phyloP scores from a whole-genome alignment of 2,113 vertebrate species.

The Heliornis fulica region DNA sequence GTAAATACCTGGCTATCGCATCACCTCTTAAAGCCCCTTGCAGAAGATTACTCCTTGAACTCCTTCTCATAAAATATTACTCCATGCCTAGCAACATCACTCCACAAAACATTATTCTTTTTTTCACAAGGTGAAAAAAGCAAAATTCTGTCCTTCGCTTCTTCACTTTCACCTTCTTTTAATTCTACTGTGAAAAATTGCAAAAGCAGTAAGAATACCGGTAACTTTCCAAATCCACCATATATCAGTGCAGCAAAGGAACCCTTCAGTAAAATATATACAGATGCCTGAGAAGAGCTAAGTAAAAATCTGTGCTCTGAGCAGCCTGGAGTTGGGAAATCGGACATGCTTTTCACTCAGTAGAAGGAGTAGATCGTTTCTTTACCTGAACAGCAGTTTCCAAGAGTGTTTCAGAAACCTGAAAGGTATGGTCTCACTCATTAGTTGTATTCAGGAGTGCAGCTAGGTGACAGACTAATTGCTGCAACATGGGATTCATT shows the following conservation, averaged over 20 bases:
- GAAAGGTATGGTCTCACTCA: not conserved
- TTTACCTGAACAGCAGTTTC: not conserved
- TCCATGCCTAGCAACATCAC: not conserved
- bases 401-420: not conserved
- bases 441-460: not conserved
- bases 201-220: not conserved
- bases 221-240: not conserved
- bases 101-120: not conserved
- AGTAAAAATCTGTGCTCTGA: not conserved
- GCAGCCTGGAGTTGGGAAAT: not conserved
- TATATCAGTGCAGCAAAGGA: not conserved
- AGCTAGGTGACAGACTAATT: not conserved
- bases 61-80: not conserved
- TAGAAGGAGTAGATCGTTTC: not conserved
- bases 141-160: not conserved
- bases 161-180: not conserved
- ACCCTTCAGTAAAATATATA: not conserved
- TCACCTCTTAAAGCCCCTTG: not conserved
- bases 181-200: not conserved
- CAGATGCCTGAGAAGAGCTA: not conserved
- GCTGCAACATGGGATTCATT: conserved; percentile 11
- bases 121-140: not conserved
- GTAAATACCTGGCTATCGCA: not conserved
- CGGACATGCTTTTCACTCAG: not conserved
- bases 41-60: not conserved